Evolutionary conservation across 2,888 invertebrate species (phyloP).

Genomic region (Leucophenga maculata): DNA sequence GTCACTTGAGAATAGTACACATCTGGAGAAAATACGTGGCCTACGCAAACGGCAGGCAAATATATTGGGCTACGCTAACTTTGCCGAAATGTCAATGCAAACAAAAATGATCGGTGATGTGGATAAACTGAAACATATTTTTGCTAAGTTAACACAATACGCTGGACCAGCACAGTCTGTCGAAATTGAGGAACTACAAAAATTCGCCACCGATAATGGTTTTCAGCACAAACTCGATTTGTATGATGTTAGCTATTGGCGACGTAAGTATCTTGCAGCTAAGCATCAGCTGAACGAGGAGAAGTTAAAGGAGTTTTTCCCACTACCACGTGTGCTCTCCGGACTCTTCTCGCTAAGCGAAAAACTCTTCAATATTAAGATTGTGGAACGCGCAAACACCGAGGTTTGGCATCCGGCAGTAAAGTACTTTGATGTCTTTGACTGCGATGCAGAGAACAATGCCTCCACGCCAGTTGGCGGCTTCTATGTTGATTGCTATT

Average conservation of each 20-base stretch:
- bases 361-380: constrained; percentile 83
- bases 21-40: constrained; percentile 84
- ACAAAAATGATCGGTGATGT: constrained; percentile 91
- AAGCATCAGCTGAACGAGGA: constrained; percentile 81
- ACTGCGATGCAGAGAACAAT: constrained; percentile 69
- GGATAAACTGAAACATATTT: constrained; percentile 80
- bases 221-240: constrained; percentile 80
- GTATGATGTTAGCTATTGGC: constrained; percentile 93
- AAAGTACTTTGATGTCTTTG: constrained; percentile 85
- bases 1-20: constrained; percentile 79
- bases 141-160: constrained; percentile 78
- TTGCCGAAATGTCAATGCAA: constrained; percentile 90
- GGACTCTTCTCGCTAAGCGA: constrained; percentile 85
- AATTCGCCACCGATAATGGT: constrained; percentile 82
- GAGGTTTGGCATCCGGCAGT: constrained; percentile 91
- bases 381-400: constrained; percentile 77
- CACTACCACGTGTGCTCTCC: constrained; percentile 83
- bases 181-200: constrained; percentile 81
- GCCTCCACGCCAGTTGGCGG: constrained; percentile 78
- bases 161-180: constrained; percentile 83
- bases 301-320: constrained; percentile 85
- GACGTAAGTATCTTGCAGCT: constrained; percentile 80
- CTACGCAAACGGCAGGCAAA: constrained; percentile 81
- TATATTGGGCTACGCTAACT: constrained; percentile 84
- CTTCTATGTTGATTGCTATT: constrained; percentile 89